A percentile compares a stretch with the other conserved stretches of the same genome.
phyloP scores from a whole-genome alignment of 2,888 invertebrate genomes.

The Sepioteuthis lessoniana region DNA sequence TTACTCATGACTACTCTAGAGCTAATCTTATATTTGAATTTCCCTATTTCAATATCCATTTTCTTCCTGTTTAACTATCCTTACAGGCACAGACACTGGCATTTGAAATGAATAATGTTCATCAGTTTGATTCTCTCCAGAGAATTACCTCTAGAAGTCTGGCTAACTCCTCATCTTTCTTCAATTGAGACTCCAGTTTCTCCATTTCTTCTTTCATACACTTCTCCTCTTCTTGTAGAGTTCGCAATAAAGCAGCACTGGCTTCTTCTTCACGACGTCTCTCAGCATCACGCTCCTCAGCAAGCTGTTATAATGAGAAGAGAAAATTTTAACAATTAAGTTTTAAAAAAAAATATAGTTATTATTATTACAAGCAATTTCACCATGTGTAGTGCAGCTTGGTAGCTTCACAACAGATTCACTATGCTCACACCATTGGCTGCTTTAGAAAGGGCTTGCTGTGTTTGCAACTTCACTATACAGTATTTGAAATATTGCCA shows the following conservation, averaged over 20 bases:
- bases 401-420: too few species aligned
- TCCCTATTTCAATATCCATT: too few species aligned
- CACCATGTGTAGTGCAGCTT: too few species aligned
- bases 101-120: too few species aligned
- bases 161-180: constrained; percentile 53
- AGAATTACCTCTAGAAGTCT: constrained; percentile 49
- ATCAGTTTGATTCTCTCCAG: background rate
- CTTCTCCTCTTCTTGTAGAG: constrained; percentile 73
- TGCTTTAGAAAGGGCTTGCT: too few species aligned
- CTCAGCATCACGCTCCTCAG: constrained; percentile 70
- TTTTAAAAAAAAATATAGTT: background rate
- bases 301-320: constrained; percentile 56
- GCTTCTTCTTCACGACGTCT: constrained; percentile 78
- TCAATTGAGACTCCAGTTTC: constrained; percentile 52
- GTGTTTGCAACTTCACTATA: too few species aligned
- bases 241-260: constrained; percentile 78
- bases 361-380: background rate
- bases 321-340: background rate
- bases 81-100: too few species aligned
- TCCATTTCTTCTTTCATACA: constrained; percentile 50
- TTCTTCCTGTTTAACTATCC: too few species aligned
- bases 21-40: too few species aligned
- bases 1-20: too few species aligned
- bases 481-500: too few species aligned
- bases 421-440: too few species aligned